Percentiles rank a stretch among this genome's conserved stretches.
phyloP scores from a whole-genome alignment of 2,888 invertebrate genomes.

The Leptopilina syphax region DNA sequence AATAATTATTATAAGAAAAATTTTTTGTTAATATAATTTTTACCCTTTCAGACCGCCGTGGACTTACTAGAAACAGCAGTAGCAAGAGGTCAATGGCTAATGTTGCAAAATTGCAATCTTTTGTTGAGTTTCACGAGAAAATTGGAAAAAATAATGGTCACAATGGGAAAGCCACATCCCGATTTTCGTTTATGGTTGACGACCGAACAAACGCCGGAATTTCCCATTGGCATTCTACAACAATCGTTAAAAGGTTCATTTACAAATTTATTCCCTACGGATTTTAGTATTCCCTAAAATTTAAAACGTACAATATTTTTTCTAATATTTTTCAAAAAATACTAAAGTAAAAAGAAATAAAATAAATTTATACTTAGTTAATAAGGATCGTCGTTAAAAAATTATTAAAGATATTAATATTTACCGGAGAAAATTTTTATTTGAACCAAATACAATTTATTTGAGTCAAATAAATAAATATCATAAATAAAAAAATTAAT shows the following conservation, averaged over 20 bases:
- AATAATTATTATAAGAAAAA: too few relatives aligned
- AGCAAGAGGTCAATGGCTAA: slow-evolving; percentile 91
- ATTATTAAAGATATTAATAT: too few relatives aligned
- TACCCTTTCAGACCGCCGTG: slow-evolving; percentile 81
- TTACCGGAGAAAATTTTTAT: neutral
- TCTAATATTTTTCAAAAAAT: too few relatives aligned
- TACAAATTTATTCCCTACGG: too few relatives aligned
- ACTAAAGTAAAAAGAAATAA: too few relatives aligned
- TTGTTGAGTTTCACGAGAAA: slow-evolving; percentile 87
- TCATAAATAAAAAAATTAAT: too few relatives aligned
- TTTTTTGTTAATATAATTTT: slow-evolving; percentile 32
- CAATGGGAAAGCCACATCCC: slow-evolving; percentile 89
- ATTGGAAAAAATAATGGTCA: slow-evolving; percentile 90
- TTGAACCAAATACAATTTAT: neutral
- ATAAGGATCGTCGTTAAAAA: too few relatives aligned
- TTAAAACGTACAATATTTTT: too few relatives aligned
- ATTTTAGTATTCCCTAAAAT: too few relatives aligned
- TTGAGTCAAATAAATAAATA: too few relatives aligned
- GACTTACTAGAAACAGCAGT: slow-evolving; percentile 83
- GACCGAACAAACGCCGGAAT: slow-evolving; percentile 90
- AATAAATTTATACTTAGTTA: too few relatives aligned
- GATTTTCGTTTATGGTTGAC: slow-evolving; percentile 96
- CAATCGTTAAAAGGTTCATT: slow-evolving; percentile 86
- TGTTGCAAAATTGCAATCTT: slow-evolving; percentile 95
- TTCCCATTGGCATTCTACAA: slow-evolving; percentile 94